phyloP scores from a whole-genome alignment of 1,140 invertebrate species.

The Elymnias hypermnestra region DNA sequence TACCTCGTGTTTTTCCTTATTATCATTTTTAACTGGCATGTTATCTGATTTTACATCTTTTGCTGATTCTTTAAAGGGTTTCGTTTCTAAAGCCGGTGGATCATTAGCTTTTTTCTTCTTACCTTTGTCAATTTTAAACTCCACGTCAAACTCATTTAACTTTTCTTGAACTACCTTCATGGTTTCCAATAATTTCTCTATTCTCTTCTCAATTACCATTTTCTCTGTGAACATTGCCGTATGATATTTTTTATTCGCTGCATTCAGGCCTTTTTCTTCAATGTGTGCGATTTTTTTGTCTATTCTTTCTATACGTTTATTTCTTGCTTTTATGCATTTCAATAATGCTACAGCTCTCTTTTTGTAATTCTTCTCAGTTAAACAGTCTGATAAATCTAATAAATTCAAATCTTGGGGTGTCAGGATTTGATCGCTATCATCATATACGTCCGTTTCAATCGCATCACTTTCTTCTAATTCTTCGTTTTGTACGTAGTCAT shows the following conservation, averaged over 20 bases:
- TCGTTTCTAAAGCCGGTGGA: no score
- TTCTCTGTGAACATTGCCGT: constrained; percentile 54
- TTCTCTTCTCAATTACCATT: constrained; percentile 33
- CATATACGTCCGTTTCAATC: constrained; percentile 49
- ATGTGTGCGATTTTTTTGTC: constrained; percentile 41
- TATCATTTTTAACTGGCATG: constrained; percentile 36
- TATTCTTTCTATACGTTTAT: constrained; percentile 30
- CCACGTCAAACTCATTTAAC: constrained; percentile 42
- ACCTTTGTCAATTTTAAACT: no score
- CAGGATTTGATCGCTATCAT: constrained; percentile 36
- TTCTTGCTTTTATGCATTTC: constrained; percentile 39
- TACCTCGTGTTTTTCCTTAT: constrained; percentile 22
- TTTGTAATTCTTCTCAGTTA: constrained; percentile 37
- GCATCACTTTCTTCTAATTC: constrained; percentile 46
- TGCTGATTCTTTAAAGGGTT: no score
- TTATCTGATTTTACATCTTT: no score
- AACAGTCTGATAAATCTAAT: constrained; percentile 46
- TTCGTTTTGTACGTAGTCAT: constrained; percentile 20
- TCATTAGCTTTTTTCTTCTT: no score
- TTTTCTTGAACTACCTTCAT: constrained; percentile 42
- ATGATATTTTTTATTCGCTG: constrained; percentile 49
- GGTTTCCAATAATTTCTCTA: constrained; percentile 36
- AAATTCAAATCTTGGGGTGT: constrained; percentile 41
- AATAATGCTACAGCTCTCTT: constrained; percentile 36
- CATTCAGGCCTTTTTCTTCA: constrained; percentile 42